Conservation (phyloP, 2,797 vertebrate genomes). For the Taenioides sp. region DNA sequence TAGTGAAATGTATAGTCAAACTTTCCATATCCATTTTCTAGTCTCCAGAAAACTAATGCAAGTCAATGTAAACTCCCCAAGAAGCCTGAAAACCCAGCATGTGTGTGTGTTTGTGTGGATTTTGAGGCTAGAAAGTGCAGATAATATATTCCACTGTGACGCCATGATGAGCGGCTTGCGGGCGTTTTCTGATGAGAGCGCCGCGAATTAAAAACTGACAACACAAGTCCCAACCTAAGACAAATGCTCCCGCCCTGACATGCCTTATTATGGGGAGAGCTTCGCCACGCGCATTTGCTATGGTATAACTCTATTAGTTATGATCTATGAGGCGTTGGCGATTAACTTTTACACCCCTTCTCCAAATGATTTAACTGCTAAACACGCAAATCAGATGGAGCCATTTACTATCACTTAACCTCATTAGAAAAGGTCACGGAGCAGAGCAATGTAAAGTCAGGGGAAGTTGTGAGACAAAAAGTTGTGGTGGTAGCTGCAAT, state of each 20-base stretch:
- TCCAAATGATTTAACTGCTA: constrained; percentile 27
- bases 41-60: no score
- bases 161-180: constrained; percentile 64
- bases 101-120: constrained; percentile 1
- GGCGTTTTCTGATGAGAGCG: constrained; percentile 64
- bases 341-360: constrained; percentile 45
- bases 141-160: constrained; percentile 50
- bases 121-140: constrained; percentile 36
- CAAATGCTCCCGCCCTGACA: constrained; percentile 52
- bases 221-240: constrained; percentile 56
- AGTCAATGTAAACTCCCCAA: no score
- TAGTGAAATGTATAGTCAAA: no score
- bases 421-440: constrained; percentile 7
- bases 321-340: constrained; percentile 51
- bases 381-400: constrained; percentile 24
- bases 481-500: not conserved
- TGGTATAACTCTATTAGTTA: constrained; percentile 52
- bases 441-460: not conserved
- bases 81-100: no score
- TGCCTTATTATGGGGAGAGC: constrained; percentile 45
- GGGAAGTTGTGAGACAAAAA: constrained; percentile 1
- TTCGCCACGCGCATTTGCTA: constrained; percentile 14
- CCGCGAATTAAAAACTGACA: constrained; percentile 70
- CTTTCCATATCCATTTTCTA: no score
- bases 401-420: constrained; percentile 5